A percentile compares a stretch with the other conserved stretches of the same genome.
Evolutionary conservation across 2,888 invertebrate genomes (phyloP).

Genomic region (Mythimna lalbum): DNA sequence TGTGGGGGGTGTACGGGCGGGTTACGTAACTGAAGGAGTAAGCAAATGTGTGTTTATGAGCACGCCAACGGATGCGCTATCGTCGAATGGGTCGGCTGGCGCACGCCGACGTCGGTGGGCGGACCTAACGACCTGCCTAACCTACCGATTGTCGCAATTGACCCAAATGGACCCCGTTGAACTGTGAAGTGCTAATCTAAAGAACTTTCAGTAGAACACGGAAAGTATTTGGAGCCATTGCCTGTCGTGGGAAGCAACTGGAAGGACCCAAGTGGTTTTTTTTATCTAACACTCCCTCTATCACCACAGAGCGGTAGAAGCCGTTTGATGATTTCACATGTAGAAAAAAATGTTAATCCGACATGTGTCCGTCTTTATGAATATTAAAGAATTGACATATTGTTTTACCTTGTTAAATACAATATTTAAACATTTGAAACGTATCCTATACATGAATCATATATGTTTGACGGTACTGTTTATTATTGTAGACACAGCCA

Average conservation of each 20-base stretch:
- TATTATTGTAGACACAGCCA: constrained; percentile 39
- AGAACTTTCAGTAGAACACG: constrained; percentile 66
- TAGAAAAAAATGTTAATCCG: too few species aligned
- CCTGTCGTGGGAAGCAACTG: too few species aligned
- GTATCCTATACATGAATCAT: constrained; percentile 22
- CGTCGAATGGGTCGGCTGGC: constrained; percentile 58
- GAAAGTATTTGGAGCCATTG: background rate
- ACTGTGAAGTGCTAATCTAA: constrained; percentile 73
- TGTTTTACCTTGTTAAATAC: background rate
- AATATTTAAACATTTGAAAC: background rate
- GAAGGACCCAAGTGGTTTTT: too few species aligned
- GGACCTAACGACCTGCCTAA: constrained; percentile 66
- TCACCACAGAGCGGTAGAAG: too few species aligned
- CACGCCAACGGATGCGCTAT: constrained; percentile 62
- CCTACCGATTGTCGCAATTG: constrained; percentile 77
- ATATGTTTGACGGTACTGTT: constrained; percentile 28
- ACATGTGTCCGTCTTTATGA: background rate
- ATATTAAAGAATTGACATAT: background rate
- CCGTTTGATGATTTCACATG: too few species aligned
- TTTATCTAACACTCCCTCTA: too few species aligned
- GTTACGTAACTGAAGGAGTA: constrained; percentile 55
- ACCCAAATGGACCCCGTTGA: constrained; percentile 77
- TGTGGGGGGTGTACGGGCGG: constrained; percentile 42
- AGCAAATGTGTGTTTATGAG: constrained; percentile 63
- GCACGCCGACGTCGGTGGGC: constrained; percentile 65